phyloP scores from a whole-genome alignment of 2,797 vertebrate species.

The Sebastiscus albofasciatus region DNA sequence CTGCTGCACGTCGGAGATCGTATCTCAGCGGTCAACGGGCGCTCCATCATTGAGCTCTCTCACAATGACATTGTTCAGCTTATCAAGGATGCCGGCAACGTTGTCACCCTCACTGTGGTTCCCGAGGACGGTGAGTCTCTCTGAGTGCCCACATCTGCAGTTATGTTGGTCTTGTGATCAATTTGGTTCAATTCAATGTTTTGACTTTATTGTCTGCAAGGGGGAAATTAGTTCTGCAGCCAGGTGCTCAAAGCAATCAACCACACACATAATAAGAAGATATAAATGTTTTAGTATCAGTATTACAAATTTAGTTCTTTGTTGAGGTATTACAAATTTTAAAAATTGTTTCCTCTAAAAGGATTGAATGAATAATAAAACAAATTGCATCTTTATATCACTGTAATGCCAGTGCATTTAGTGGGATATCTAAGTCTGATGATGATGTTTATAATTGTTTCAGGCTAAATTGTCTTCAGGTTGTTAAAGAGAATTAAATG shows the following conservation, averaged over 20 bases:
- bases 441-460: neutral
- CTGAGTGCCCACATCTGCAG: neutral
- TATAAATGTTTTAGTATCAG: slow-evolving; percentile 20
- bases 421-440: neutral
- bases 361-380: slow-evolving; percentile 10
- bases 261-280: neutral
- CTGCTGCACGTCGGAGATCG: slow-evolving; percentile 95
- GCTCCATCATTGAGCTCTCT: slow-evolving; percentile 93
- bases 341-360: neutral
- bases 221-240: neutral
- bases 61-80: slow-evolving; percentile 97
- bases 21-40: slow-evolving; percentile 95
- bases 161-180: neutral
- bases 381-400: neutral
- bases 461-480: neutral
- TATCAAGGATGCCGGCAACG: slow-evolving; percentile 94
- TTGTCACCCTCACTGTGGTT: slow-evolving; percentile 94
- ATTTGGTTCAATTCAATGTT: neutral
- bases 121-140: slow-evolving; percentile 91
- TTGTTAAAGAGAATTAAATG: neutral
- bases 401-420: neutral
- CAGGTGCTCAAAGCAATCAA: slow-evolving; percentile 15
- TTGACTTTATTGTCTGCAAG: neutral
- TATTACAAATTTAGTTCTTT: slow-evolving; percentile 12
- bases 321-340: neutral